Evolutionary conservation across 1,140 invertebrate species (phyloP).

Genomic region (Condylostylus longicornis): DNA sequence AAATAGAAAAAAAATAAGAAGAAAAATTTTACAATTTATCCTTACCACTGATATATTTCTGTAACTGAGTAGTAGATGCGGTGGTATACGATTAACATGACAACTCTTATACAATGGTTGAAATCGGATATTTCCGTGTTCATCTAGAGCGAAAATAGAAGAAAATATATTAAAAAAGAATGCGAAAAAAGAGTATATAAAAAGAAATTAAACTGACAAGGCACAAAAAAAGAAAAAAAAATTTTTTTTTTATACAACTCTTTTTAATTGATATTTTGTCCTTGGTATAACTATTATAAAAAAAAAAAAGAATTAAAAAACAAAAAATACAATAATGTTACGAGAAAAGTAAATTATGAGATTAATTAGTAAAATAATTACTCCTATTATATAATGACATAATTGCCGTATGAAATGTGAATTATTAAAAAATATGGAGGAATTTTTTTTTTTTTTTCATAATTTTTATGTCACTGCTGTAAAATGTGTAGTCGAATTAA

Average conservation of each 20-base stretch:
- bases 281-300: background rate
- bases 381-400: too few relatives aligned
- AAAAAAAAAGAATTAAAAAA: background rate
- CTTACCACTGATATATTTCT: constrained; percentile 38
- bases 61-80: constrained; percentile 38
- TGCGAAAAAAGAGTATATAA: background rate
- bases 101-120: constrained; percentile 44
- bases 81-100: constrained; percentile 38
- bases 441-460: too few relatives aligned
- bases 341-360: too few relatives aligned
- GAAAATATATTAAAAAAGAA: background rate
- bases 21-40: too few relatives aligned
- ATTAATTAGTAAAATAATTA: too few relatives aligned
- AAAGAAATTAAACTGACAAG: background rate
- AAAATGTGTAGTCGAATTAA: too few relatives aligned
- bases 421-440: too few relatives aligned
- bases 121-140: constrained; percentile 33
- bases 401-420: too few relatives aligned
- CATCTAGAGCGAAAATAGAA: constrained; percentile 15
- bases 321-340: background rate
- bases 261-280: background rate
- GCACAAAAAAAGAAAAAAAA: background rate
- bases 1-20: too few relatives aligned
- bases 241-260: background rate
- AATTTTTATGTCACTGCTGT: too few relatives aligned